Base-by-base conservation (phyloP, 2,113 vertebrate genomes). In the Laticauda colubrina region DNA sequence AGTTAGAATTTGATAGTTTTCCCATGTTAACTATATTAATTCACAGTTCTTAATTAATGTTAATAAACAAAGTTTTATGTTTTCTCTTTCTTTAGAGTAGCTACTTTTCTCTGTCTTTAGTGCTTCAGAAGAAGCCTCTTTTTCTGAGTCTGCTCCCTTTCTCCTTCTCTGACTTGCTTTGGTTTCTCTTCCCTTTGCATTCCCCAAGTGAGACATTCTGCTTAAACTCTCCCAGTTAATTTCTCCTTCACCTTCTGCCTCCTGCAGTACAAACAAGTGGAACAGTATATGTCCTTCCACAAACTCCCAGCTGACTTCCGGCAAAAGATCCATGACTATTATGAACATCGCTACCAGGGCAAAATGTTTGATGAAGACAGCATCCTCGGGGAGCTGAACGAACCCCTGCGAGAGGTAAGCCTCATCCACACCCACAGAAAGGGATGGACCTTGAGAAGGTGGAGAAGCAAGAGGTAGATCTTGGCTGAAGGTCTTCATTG, bases 231-330 rank as follows among this genome's bases (percentile, higher is more conserved):
- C 69, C 69, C 6, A 1, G 2, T 81, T 81, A 3, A 81, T 24
- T 51, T 45, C 53, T 39, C 34, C 24, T 39, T 0, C 2, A 34
- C 21, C 89, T 24, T 54, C 54, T 5, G 12, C 20, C 4, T 1
- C 89, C 55, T 53, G 1, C 96, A 99, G 99, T 99, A 99, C 97
- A 99, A 99, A 96, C 99, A 99, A 97, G 99, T 99, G 97, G 99
- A 99, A 96, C 99, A 99, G 97, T 99, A 99, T 97, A 99, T 99
- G 99, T 99, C 99, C 94, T 99, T 99, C 97, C 99, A 99, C 98
- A 99, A 99, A 95, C 98, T 99, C 93, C 99, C 99, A 0, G 98
- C 99, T 0, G 99, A 99, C 96, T 99, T 99, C 97, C 98, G 99
- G 23, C 99, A 99, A 97, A 99, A 98, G 95, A 98, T 99, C 97